phyloP scores from a whole-genome alignment of 2,797 vertebrate species.

The Forpus xanthops region DNA sequence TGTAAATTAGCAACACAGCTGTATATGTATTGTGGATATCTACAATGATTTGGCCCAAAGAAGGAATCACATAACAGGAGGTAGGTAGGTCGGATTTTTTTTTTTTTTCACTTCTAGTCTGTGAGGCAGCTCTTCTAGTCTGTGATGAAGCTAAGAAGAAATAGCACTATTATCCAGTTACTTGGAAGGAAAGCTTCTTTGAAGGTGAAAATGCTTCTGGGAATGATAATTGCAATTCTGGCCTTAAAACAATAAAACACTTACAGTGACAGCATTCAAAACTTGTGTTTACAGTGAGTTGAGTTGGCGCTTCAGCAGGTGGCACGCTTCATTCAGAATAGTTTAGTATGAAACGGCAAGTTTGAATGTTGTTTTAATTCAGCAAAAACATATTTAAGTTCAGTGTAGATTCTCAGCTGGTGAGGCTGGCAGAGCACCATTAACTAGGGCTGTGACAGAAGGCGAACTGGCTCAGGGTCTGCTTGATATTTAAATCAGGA shows the following conservation, averaged over 20 bases:
- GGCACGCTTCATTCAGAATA: background rate
- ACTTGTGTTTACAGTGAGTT: background rate
- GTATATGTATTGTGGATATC: background rate
- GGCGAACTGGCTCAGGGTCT: background rate
- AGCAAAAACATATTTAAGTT: background rate
- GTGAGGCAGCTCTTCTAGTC: background rate
- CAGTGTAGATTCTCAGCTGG: background rate
- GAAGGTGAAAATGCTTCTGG: background rate
- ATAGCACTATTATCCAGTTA: background rate
- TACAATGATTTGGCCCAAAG: background rate
- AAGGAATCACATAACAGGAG: background rate
- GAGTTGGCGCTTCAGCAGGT: conserved; percentile 4
- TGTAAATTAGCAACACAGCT: background rate
- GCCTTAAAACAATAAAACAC: background rate
- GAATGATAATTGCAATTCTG: background rate
- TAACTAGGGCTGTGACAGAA: background rate
- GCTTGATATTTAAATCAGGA: background rate
- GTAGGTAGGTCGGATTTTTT: background rate
- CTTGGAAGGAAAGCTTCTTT: background rate
- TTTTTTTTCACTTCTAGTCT: background rate
- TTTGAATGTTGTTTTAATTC: background rate
- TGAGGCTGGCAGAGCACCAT: background rate
- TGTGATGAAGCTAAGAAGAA: background rate
- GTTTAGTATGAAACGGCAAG: background rate
- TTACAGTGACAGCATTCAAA: background rate